Evolutionary conservation across 2,888 invertebrate species (phyloP).

Genomic region (Drosophila tanythrix): DNA sequence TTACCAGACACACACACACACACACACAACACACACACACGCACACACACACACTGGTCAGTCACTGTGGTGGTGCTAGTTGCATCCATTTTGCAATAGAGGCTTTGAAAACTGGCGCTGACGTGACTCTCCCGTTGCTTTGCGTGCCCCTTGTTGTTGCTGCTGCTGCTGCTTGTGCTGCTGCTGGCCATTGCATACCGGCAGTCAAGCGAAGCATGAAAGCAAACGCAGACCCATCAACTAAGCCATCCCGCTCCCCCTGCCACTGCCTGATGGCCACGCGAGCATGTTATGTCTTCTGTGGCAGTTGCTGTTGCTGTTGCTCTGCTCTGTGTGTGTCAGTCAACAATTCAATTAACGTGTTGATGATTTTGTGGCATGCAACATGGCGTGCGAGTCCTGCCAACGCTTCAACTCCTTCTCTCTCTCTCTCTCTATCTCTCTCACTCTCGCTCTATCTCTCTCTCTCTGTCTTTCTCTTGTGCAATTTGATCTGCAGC

Average conservation of each 20-base stretch:
- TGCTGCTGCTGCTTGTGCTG: constrained; percentile 21
- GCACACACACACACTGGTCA: constrained; percentile 29
- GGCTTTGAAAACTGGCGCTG: constrained; percentile 75
- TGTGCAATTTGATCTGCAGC: constrained; percentile 40
- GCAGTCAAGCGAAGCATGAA: constrained; percentile 71
- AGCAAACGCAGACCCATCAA: constrained; percentile 74
- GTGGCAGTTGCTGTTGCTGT: constrained; percentile 10
- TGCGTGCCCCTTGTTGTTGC: constrained; percentile 1
- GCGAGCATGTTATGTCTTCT: constrained; percentile 32
- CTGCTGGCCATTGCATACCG: constrained; percentile 72
- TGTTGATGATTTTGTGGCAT: constrained; percentile 83
- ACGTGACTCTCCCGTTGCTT: constrained; percentile 46
- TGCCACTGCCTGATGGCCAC: neutral
- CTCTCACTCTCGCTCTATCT: neutral
- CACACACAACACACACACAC: constrained; percentile 25
- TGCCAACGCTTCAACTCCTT: constrained; percentile 15
- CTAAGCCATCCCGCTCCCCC: constrained; percentile 33
- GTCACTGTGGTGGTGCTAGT: constrained; percentile 57
- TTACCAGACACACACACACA: constrained; percentile 66
- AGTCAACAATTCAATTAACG: constrained; percentile 84
- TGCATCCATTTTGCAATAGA: constrained; percentile 70
- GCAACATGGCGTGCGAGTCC: constrained; percentile 70
- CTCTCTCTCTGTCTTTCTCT: neutral
- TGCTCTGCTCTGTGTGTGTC: constrained; percentile 64
- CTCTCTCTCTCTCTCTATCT: neutral